Conservation (phyloP, 2,797 vertebrate species). For the Onychomys torridus region DNA sequence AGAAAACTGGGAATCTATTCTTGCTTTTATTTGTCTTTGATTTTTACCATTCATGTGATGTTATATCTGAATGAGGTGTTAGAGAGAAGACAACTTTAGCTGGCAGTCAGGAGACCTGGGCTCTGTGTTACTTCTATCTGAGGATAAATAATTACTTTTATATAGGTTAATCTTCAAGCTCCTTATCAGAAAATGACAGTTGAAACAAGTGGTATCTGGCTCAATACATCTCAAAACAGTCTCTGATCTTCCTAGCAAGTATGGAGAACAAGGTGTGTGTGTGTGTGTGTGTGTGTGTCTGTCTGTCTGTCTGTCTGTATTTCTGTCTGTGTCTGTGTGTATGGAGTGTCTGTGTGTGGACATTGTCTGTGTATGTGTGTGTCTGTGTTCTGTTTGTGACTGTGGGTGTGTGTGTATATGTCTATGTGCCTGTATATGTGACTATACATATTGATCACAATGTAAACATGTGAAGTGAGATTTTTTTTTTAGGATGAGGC, state of each 20-base stretch:
- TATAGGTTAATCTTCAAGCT: neutral
- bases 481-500: neutral
- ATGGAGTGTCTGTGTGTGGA: neutral
- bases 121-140: neutral
- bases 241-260: neutral
- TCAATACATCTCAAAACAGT: neutral
- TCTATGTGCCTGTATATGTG: neutral
- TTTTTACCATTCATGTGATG: neutral
- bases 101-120: neutral
- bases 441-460: neutral
- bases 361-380: neutral
- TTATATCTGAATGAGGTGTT: neutral
- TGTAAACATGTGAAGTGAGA: neutral
- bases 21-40: neutral
- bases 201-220: neutral
- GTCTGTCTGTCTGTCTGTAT: neutral
- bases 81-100: slow-evolving; percentile 24
- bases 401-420: neutral
- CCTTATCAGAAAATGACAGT: neutral
- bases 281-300: neutral
- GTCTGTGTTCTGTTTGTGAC: neutral
- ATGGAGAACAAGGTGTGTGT: neutral
- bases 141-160: neutral
- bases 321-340: neutral
- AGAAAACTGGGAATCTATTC: neutral